Conservation (phyloP, 2,113 vertebrate species). For the Equus quagga region DNA sequence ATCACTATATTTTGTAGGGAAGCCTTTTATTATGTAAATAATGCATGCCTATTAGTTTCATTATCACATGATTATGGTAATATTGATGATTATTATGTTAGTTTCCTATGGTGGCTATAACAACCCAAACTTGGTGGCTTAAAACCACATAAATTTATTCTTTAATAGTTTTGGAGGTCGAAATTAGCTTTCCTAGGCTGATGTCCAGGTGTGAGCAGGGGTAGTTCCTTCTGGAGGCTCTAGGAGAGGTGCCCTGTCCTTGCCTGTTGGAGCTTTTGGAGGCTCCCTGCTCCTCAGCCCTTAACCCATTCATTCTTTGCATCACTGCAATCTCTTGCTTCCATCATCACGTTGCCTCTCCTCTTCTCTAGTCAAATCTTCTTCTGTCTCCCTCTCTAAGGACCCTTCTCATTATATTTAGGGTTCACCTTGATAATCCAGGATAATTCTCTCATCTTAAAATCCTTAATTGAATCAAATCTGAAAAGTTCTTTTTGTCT, state of each 20-base stretch:
- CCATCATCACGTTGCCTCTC: not conserved
- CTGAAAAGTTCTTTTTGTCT: not conserved
- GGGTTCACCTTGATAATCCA: not conserved
- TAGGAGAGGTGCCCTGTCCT: not conserved
- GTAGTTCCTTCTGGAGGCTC: not conserved
- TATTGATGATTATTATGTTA: not conserved
- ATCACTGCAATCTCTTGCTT: not conserved
- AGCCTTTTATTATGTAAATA: not conserved
- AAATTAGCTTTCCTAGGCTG: not conserved
- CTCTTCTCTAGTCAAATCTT: not conserved
- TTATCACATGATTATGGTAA: not conserved
- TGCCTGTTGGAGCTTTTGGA: not conserved
- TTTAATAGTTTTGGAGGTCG: not conserved
- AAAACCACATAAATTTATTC: not conserved
- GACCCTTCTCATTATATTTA: not conserved
- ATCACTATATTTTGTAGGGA: not conserved
- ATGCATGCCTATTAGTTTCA: not conserved
- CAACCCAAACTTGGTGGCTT: not conserved
- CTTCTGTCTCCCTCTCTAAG: not conserved
- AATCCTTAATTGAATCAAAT: not conserved
- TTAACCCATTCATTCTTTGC: not conserved
- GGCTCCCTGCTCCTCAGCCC: not conserved
- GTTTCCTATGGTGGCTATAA: not conserved
- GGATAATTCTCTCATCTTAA: not conserved
- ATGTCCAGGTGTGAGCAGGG: not conserved